Evolutionary conservation across 2,797 vertebrate genomes (phyloP), one percentile per base, ranked within the genome.

Genomic region (Urosaurus nigricauda): DNA sequence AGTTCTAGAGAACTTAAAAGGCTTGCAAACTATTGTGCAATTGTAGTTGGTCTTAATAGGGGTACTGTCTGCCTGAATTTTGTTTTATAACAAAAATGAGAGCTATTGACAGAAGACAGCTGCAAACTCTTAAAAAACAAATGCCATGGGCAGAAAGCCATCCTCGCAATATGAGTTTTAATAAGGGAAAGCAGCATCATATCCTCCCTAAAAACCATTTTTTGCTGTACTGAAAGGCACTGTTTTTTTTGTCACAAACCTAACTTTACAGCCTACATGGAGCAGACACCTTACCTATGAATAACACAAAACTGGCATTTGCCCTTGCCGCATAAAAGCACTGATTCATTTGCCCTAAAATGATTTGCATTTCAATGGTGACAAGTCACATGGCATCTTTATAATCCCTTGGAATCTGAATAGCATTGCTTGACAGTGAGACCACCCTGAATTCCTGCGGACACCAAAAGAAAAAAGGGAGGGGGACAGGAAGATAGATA

Each of bases 161-260:
- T 56, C 83, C 86, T 5, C 51, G 19, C 37, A 87, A 88, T 87
- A 90, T 40, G 83, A 17, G 83, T 0, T 5, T 6, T 83, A 82
- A 74, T 79, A 53, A 83, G 40, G 51, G 29, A 19, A 92, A 81
- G 87, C 56, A 8, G 84, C 4, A 53, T 80, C 4, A 26, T 17
- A 88, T 32, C 29, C 24, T 16, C 29, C 78, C 47, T 26, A 86
- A 47, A 43, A 53, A 35, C 71, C 14, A 84, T 32, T 86, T 93
- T 43, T 90, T 71, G 43, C 17, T 89, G 53, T 70, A 92, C 51
- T 32, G 90, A 88, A 26, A 79, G 47, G 5, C 17, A 89, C 80
- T 11, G 73, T 26, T 83, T 91, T 83, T 91, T 63, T 79, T 77
- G 65, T 16, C 88, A 75, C 88, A 90, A 32, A 83, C 53, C 73